Evolutionary conservation across 1,140 invertebrate species (phyloP).

Genomic region (Mya arenaria): DNA sequence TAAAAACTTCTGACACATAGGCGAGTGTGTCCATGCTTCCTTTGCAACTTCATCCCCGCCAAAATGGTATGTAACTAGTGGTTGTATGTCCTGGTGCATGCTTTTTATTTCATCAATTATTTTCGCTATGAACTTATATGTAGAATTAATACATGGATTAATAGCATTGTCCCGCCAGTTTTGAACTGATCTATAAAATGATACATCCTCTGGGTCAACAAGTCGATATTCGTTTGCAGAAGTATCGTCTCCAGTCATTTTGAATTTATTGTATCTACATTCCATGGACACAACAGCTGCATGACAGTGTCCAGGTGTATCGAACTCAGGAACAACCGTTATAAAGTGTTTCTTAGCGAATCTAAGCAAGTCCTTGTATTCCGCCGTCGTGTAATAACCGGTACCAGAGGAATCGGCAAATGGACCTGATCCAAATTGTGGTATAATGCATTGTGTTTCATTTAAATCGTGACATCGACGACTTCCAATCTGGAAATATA

Average conservation of each 20-base stretch:
- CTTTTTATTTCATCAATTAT: conserved; percentile 34
- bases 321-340: conserved; percentile 69
- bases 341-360: conserved; percentile 61
- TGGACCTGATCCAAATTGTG: conserved; percentile 75
- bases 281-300: conserved; percentile 67
- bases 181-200: conserved; percentile 63
- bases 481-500: conserved; percentile 69
- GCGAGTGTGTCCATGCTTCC: conserved; percentile 59
- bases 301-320: conserved; percentile 69
- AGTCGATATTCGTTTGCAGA: conserved; percentile 58
- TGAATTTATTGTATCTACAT: conserved; percentile 34
- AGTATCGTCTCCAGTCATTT: too few relatives aligned
- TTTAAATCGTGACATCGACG: conserved; percentile 70
- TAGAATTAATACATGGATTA: conserved; percentile 63
- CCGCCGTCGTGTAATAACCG: conserved; percentile 61
- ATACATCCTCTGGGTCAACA: conserved; percentile 61
- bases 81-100: conserved; percentile 57
- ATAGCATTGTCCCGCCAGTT: conserved; percentile 65
- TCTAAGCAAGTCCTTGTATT: conserved; percentile 62
- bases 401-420: conserved; percentile 62
- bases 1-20: conserved; percentile 36
- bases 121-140: conserved; percentile 58
- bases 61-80: conserved; percentile 65
- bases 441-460: conserved; percentile 70
- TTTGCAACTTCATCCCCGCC: conserved; percentile 71